Evolutionary conservation across 1,140 invertebrate genomes (phyloP).

Genomic region (Megalonaias nervosa): DNA sequence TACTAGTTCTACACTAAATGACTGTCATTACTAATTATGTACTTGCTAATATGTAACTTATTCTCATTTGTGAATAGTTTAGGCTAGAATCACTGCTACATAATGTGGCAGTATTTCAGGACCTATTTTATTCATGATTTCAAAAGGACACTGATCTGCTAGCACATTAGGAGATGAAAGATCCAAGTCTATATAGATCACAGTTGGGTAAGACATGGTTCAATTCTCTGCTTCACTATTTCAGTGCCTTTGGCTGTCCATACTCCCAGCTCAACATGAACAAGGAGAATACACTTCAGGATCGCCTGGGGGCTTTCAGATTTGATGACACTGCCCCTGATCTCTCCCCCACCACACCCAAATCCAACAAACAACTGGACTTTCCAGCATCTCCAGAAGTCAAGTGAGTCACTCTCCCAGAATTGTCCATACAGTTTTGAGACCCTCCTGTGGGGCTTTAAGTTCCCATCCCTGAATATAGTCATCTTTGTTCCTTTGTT

Average conservation of each 20-base stretch:
- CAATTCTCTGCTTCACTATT: conserved; percentile 30
- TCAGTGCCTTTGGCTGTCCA: conserved; percentile 84
- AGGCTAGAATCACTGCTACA: too few relatives aligned
- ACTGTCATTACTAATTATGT: too few relatives aligned
- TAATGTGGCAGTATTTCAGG: too few relatives aligned
- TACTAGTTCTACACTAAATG: too few relatives aligned
- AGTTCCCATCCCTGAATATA: neutral
- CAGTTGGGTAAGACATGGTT: neutral
- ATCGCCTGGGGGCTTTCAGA: conserved; percentile 63
- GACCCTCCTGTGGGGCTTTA: neutral
- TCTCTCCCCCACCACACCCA: conserved; percentile 24
- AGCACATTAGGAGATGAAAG: neutral
- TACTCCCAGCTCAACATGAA: conserved; percentile 83
- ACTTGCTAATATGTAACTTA: too few relatives aligned
- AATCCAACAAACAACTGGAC: conserved; percentile 3
- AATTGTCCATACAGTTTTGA: neutral
- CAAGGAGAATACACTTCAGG: conserved; percentile 73
- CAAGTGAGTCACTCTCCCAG: neutral
- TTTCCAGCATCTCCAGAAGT: conserved; percentile 14
- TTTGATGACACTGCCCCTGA: conserved; percentile 47
- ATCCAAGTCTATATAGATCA: neutral
- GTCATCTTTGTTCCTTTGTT: neutral
- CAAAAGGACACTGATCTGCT: too few relatives aligned
- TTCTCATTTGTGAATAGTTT: too few relatives aligned
- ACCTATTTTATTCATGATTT: too few relatives aligned